Evolutionary conservation across 2,113 vertebrate species (phyloP), one percentile per base, ranked within the genome.

Genomic region (Alligator sinensis): DNA sequence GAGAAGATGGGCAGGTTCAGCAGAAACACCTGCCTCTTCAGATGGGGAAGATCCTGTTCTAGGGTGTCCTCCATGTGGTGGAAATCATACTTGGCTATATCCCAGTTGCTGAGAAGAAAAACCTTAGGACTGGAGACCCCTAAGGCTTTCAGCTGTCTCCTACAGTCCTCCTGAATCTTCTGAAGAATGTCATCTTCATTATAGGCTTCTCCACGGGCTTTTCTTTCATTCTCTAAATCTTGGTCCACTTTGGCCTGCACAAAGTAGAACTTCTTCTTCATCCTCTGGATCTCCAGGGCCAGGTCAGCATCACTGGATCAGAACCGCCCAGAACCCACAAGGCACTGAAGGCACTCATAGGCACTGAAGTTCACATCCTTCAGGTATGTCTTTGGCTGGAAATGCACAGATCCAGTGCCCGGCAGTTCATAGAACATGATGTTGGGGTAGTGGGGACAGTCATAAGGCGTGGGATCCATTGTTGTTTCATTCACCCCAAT

Each of bases 381-480:
- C 27, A 66, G 28, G 17, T n/a, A 66, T 16, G 64, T 1, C 2
- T 17, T 8, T 66, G 64, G 27, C 64, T 9, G 28, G n/a, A n/a
- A 66, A 17, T 17, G 13, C n/a, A 28, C 27, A 16, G 64, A 28
- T 7, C 14, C 15, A 3, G n/a, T 66, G 7, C 11, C 6, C 1
- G 64, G 64, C 27, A 66, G 15, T 12, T 66, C 64, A 25, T 16
- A 66, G 1, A 66, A 5, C 3, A n/a, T n/a, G 27, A 66, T 8
- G 3, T 3, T 66, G 15, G 64, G 28, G 9, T 25, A n/a, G 2
- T 1, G 15, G n/a, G 6, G 64, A n/a, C 17, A 16, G 1, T 15
- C 15, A n/a, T n/a, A 66, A 8, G 5, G 28, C 9, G 9, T 16
- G 15, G 64, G 64, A 27, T 28, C 28, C 17, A 28, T 66, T 13